Percentiles rank a stretch among this genome's conserved stretches.
phyloP scores from a whole-genome alignment of 1,140 invertebrate genomes.

The Neotoxoptera formosana region DNA sequence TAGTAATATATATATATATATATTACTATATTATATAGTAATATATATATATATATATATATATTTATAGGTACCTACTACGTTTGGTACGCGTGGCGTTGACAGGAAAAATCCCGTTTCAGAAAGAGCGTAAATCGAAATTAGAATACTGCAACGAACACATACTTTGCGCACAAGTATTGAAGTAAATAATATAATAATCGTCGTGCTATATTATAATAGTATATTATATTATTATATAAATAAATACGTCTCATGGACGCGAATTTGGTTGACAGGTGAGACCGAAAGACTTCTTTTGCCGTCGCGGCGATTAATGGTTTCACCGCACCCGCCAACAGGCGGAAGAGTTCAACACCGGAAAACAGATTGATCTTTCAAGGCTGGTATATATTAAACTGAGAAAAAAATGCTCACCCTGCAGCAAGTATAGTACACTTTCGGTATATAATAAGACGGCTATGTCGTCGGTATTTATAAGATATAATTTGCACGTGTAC shows the following conservation, averaged over 20 bases:
- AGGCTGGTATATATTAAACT: neutral
- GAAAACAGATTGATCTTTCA: neutral
- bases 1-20: too few relatives aligned
- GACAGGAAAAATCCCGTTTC: neutral
- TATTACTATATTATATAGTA: too few relatives aligned
- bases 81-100: neutral
- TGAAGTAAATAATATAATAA: neutral
- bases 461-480: neutral
- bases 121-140: neutral
- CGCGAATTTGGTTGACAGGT: neutral
- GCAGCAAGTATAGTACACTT: neutral
- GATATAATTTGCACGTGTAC: neutral
- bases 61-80: too few relatives aligned
- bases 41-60: too few relatives aligned
- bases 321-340: neutral
- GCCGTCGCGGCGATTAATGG: neutral
- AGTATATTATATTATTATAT: neutral
- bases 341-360: neutral
- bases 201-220: neutral
- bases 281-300: neutral
- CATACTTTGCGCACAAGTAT: neutral
- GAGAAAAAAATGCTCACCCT: neutral
- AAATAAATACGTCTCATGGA: neutral
- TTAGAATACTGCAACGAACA: neutral
- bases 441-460: neutral